Conservation (phyloP, 2,797 vertebrate species). For the Varecia variegata region DNA sequence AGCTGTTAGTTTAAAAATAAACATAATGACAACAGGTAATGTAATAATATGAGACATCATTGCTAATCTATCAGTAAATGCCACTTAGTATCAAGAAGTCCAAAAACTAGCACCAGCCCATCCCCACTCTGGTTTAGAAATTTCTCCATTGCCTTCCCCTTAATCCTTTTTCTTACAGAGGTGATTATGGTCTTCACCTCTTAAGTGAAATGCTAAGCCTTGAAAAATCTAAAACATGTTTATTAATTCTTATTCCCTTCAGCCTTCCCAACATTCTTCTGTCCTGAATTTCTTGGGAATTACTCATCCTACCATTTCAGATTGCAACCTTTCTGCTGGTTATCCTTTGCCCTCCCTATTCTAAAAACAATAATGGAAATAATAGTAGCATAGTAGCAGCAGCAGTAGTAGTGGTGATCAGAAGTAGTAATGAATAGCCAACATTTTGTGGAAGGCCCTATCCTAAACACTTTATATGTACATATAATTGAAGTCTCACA, state of each 20-base stretch:
- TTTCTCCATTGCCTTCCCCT: not conserved
- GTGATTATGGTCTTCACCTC: not conserved
- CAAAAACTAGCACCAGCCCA: not conserved
- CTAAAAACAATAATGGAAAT: not conserved
- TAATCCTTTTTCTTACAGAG: conserved; percentile 13
- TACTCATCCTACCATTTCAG: not conserved
- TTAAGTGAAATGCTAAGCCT: not conserved
- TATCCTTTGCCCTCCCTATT: not conserved
- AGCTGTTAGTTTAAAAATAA: not conserved
- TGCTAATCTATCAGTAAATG: conserved; percentile 5
- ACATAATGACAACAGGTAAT: not conserved
- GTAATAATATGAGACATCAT: not conserved
- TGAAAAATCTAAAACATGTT: not conserved
- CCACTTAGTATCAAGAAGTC: not conserved
- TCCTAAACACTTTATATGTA: not conserved
- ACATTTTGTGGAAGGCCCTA: not conserved
- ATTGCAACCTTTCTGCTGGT: not conserved
- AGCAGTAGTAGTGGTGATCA: not conserved
- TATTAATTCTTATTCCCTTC: not conserved
- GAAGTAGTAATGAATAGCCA: not conserved
- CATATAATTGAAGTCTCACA: not conserved
- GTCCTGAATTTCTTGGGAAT: not conserved
- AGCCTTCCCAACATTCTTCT: not conserved
- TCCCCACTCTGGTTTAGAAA: not conserved
- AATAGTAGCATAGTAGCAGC: not conserved